Conservation (phyloP, 1,140 invertebrate genomes). For the Lordiphosa mommai region DNA sequence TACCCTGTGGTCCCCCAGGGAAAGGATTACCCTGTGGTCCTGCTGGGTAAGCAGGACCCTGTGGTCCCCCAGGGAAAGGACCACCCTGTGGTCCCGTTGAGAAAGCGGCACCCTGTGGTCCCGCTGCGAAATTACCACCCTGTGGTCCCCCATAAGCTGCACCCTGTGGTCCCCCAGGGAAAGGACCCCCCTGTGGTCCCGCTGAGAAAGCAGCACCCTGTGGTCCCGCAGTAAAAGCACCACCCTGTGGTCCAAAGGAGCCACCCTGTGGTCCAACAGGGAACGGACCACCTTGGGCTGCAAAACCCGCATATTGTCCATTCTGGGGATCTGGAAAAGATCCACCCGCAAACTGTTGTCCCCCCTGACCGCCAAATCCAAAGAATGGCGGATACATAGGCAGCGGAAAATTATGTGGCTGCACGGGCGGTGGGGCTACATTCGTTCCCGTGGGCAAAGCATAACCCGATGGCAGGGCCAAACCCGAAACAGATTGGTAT, state of each 20-base stretch:
- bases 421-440: conserved; percentile 17
- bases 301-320: conserved; percentile 1
- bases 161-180: conserved; percentile 1
- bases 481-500: conserved; percentile 35
- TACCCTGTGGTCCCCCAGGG: neutral
- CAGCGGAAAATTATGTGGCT: conserved; percentile 57
- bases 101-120: conserved; percentile 5
- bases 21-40: conserved; percentile 7
- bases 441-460: conserved; percentile 45
- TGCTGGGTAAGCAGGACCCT: neutral
- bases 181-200: neutral
- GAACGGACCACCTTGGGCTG: neutral
- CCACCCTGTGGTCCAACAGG: conserved; percentile 4
- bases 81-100: neutral
- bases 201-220: neutral
- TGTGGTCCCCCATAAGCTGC: neutral
- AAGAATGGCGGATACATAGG: conserved; percentile 65
- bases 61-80: neutral
- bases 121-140: neutral
- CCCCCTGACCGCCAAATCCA: conserved; percentile 36
- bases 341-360: conserved; percentile 15
- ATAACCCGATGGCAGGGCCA: conserved; percentile 47
- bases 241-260: neutral
- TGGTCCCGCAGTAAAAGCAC: neutral
- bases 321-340: conserved; percentile 1